These are phyloP conservation scores for Sycobia sp. DNA, from an alignment of 1,140 invertebrate genomes.

Conservation along the genomic window DNA sequence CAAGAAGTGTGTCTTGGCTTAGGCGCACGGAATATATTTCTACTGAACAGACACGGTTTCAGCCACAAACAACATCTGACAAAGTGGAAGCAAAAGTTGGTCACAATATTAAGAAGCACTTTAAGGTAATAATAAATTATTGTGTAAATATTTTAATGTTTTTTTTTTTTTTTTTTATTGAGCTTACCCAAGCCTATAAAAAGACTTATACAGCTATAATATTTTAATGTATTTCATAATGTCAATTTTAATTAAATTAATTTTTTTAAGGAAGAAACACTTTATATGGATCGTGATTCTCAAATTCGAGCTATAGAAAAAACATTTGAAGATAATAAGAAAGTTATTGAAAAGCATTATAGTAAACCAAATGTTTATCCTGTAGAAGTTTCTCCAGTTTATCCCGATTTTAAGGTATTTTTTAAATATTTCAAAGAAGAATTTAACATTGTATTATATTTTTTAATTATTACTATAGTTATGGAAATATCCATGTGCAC, in stretches of 20 bases:
- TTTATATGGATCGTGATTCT: constrained; percentile 96
- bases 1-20: constrained; percentile 93
- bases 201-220: too few species aligned
- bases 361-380: constrained; percentile 92
- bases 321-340: constrained; percentile 93
- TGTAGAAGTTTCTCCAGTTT: constrained; percentile 88
- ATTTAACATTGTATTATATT: constrained; percentile 14
- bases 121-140: constrained; percentile 65
- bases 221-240: neutral
- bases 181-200: too few species aligned
- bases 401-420: constrained; percentile 88
- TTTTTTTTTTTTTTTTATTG: too few species aligned
- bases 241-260: constrained; percentile 10
- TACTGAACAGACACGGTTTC: constrained; percentile 96
- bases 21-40: constrained; percentile 99
- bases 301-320: constrained; percentile 98
- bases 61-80: constrained; percentile 87
- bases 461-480: constrained; percentile 64
- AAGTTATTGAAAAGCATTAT: constrained; percentile 88
- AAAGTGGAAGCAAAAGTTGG: constrained; percentile 98
- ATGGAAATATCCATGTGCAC: constrained; percentile 97
- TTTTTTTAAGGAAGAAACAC: constrained; percentile 75
- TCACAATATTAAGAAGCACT: constrained; percentile 94
- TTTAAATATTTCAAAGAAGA: neutral
- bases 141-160: too few species aligned